Base-by-base conservation (phyloP, 30 jellyfish, hydroid and myxozoan genomes). In the Chrysaora quinquecirrha region DNA sequence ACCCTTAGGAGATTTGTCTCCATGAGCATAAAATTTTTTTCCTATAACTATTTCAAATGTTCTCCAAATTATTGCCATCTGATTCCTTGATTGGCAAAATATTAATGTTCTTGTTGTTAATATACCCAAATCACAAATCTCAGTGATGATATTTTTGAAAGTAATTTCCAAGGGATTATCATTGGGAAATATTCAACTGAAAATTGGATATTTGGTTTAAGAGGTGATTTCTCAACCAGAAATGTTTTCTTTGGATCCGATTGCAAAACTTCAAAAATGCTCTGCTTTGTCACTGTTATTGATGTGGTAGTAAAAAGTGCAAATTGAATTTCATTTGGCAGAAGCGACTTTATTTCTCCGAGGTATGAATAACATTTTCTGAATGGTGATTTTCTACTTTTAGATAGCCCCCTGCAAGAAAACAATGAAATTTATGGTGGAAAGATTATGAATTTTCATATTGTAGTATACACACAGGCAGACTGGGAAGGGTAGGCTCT, bases 11-110 rank as follows among this genome's bases (percentile, higher is more conserved):
- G 22, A 20, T 30, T 16, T 21, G 30, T 23, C 9, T 21, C 61
- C 65, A 65, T 43, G 66, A 12, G 35, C 50, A 23, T 81, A 81
- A 22, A 81, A 38, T 10, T 46, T 22, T 7, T 66, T 32, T 31
- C 70, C 78, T 20, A 81, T 66, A 4, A 19, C 35, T n/a, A 78
- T 18, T 67, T 78, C 64, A 47, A 78, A 78, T 38, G 64, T 34
- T 43, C 82, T 34, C 85, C 76, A 81, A 27, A 81, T 50, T 23
- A 66, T 24, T 27, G 85, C 85, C 28, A 68, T 29, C 61, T 66
- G 91, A 64, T 62, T 27, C 30, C 77, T 46, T 27, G 81, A 65
- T 68, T 81, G 85, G 67, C 85, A 66, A 70, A 43, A 81, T 25
- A 81, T 81, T 21, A 81, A 30, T 35, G 91, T 66, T 43, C 91